These are phyloP conservation scores for Natrix natrix DNA, from an alignment of 2,797 vertebrate species.

Conservation along the genomic window DNA sequence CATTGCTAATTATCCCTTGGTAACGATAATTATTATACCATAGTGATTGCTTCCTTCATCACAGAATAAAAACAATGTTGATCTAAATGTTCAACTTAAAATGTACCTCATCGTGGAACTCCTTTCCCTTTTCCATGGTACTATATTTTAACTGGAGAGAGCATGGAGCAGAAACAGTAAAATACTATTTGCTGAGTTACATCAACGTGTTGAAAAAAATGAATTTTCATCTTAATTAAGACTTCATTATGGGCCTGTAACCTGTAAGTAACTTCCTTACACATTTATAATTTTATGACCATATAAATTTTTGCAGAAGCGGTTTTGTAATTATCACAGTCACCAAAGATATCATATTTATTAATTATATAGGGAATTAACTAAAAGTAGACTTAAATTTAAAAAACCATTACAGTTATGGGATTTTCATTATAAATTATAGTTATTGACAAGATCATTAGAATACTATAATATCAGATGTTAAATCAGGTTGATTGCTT, in stretches of 20 bases:
- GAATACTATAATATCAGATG: background rate
- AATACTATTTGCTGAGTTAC: background rate
- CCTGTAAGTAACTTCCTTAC: slow-evolving; percentile 38
- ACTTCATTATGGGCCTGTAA: slow-evolving; percentile 48
- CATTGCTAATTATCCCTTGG: slow-evolving; percentile 53
- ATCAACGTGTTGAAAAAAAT: slow-evolving; percentile 25
- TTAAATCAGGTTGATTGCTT: background rate
- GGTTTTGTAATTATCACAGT: slow-evolving; percentile 43
- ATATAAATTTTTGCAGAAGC: slow-evolving; percentile 55
- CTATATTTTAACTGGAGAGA: slow-evolving; percentile 12
- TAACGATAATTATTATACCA: slow-evolving; percentile 51
- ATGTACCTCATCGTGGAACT: slow-evolving; percentile 9
- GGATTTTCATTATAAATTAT: slow-evolving; percentile 51
- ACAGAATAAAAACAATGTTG: slow-evolving; percentile 46
- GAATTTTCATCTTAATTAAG: slow-evolving; percentile 32
- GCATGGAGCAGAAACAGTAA: background rate
- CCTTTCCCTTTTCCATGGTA: background rate
- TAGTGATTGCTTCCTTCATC: slow-evolving; percentile 52
- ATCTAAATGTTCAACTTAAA: slow-evolving; percentile 40
- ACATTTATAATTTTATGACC: slow-evolving; percentile 50
- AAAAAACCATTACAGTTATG: slow-evolving; percentile 60
- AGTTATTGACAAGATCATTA: slow-evolving; percentile 6
- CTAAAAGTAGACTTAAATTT: slow-evolving; percentile 53
- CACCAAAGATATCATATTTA: slow-evolving; percentile 62
- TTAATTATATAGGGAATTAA: slow-evolving; percentile 67